Evolutionary conservation across 2,113 vertebrate species (phyloP).

Genomic region (Syrmaticus mikado): DNA sequence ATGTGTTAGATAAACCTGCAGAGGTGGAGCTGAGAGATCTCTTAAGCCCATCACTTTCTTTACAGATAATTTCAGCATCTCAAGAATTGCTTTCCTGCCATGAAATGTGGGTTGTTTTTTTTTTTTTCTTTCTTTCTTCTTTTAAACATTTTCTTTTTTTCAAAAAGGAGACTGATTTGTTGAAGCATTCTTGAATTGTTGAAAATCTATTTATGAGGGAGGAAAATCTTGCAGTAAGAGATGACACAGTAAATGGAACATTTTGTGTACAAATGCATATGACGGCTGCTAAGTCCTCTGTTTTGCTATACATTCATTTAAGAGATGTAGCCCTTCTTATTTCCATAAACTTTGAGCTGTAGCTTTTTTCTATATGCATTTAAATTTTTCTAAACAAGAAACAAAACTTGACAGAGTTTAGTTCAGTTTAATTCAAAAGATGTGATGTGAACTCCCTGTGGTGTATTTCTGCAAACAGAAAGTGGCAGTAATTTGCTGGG

Average conservation of each 20-base stretch:
- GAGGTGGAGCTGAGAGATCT: background rate
- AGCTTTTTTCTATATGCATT: background rate
- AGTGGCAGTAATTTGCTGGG: background rate
- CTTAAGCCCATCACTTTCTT: background rate
- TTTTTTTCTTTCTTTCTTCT: background rate
- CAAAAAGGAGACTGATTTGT: background rate
- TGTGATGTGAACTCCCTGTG: background rate
- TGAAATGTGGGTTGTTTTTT: background rate
- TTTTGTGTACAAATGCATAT: background rate
- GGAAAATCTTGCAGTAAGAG: background rate
- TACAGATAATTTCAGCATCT: background rate
- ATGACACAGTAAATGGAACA: background rate
- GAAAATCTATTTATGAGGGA: background rate
- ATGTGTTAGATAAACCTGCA: background rate
- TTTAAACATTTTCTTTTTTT: background rate
- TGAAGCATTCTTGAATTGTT: background rate
- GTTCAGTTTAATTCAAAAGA: background rate
- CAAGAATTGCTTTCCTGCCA: background rate
- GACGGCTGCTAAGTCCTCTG: background rate
- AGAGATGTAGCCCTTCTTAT: background rate
- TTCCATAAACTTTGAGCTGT: background rate
- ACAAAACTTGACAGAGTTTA: background rate
- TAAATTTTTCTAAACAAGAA: background rate
- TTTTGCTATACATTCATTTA: background rate
- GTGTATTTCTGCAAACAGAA: constrained; percentile 10